Evolutionary conservation across 2,888 invertebrate genomes (phyloP).

Genomic region (Erynnis tages): DNA sequence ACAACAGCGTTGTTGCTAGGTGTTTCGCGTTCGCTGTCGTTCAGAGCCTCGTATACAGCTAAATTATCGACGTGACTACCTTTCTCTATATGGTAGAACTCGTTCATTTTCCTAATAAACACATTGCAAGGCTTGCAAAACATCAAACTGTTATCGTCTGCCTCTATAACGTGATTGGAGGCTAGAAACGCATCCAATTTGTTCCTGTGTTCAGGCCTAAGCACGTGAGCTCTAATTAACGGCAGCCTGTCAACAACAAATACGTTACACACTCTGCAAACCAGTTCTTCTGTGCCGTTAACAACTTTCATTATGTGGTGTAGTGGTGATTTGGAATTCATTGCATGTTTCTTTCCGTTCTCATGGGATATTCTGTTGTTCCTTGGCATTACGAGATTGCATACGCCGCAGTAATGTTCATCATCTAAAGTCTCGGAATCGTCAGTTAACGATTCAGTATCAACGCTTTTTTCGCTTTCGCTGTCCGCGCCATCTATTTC

Average conservation of each 20-base stretch:
- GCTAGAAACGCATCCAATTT: neutral
- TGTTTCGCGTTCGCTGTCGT: too few relatives aligned
- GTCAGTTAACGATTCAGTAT: too few relatives aligned
- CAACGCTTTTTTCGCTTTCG: too few relatives aligned
- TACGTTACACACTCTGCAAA: constrained; percentile 27
- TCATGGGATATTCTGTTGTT: constrained; percentile 9
- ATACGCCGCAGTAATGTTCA: neutral
- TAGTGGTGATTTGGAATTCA: constrained; percentile 17
- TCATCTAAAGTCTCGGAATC: too few relatives aligned
- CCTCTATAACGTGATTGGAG: neutral
- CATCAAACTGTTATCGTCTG: neutral
- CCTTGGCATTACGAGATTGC: neutral
- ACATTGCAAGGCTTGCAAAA: constrained; percentile 27
- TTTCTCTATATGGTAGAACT: constrained; percentile 27
- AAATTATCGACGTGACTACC: constrained; percentile 10
- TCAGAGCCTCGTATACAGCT: neutral
- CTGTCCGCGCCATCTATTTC: too few relatives aligned
- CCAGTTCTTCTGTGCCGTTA: neutral
- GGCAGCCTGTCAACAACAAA: neutral
- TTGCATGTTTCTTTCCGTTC: constrained; percentile 8
- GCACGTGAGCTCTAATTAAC: constrained; percentile 10
- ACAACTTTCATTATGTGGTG: constrained; percentile 23
- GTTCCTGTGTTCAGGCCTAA: neutral
- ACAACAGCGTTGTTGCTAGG: too few relatives aligned
- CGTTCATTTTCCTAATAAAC: constrained; percentile 16